phyloP scores from a whole-genome alignment of 2,113 vertebrate species.

The Echinops telfairi region DNA sequence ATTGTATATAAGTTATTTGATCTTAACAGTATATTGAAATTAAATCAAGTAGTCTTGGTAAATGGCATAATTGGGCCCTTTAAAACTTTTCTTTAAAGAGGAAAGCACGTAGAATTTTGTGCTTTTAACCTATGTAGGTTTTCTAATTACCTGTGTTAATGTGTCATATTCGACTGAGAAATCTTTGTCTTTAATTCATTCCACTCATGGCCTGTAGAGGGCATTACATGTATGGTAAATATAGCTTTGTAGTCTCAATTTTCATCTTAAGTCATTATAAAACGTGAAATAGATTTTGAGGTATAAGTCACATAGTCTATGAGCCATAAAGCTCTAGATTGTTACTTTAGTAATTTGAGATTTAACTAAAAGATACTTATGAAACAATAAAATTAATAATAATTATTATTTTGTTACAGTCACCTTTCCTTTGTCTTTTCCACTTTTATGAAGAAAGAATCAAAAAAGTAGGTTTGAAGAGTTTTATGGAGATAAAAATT shows the following conservation, averaged over 20 bases:
- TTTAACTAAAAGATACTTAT: slow-evolving; percentile 33
- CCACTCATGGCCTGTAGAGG: slow-evolving; percentile 85
- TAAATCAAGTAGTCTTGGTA: background rate
- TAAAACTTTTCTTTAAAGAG: background rate
- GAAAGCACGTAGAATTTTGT: slow-evolving; percentile 38
- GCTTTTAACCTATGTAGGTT: background rate
- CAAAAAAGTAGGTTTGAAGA: slow-evolving; percentile 29
- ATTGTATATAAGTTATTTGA: background rate
- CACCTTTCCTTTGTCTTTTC: slow-evolving; percentile 35
- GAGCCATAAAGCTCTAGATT: background rate
- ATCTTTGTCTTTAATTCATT: slow-evolving; percentile 49
- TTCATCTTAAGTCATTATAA: background rate
- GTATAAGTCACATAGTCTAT: slow-evolving; percentile 43
- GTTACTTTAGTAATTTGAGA: slow-evolving; percentile 42
- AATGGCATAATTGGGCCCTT: background rate
- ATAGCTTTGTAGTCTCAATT: background rate
- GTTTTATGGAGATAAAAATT: slow-evolving; percentile 20
- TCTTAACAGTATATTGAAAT: background rate
- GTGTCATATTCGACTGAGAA: background rate
- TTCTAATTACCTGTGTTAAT: background rate
- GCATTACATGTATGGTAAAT: slow-evolving; percentile 78
- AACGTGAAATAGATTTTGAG: slow-evolving; percentile 32
- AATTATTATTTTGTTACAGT: background rate
- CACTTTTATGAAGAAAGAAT: slow-evolving; percentile 46
- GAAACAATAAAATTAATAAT: slow-evolving; percentile 48